Conservation (phyloP, 2,113 vertebrate genomes). For the Aptenodytes forsteri region DNA sequence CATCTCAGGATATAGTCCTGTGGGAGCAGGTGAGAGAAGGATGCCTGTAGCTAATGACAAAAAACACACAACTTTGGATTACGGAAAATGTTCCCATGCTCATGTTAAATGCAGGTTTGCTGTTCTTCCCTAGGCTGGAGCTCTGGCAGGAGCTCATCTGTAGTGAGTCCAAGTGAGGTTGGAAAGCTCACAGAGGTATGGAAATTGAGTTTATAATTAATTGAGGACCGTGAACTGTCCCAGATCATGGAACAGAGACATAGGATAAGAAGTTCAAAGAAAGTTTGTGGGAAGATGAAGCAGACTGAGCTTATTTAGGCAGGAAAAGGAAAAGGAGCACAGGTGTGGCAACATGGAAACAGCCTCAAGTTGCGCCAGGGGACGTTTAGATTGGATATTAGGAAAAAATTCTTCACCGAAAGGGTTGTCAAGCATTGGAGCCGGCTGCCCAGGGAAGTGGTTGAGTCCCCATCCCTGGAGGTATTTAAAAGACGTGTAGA, state of each 20-base stretch:
- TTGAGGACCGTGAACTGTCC: not conserved
- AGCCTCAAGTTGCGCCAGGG: too few relatives aligned
- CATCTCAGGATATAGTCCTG: not conserved
- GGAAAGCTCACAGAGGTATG: not conserved
- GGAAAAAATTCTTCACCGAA: too few relatives aligned
- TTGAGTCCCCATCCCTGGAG: too few relatives aligned
- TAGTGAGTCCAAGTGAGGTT: not conserved
- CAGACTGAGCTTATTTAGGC: not conserved
- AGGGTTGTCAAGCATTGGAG: too few relatives aligned
- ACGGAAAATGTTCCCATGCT: not conserved
- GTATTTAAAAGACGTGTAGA: too few relatives aligned
- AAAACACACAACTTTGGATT: not conserved
- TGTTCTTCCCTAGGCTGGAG: not conserved
- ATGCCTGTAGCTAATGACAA: not conserved
- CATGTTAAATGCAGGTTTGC: not conserved
- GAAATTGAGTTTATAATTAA: not conserved
- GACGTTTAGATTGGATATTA: too few relatives aligned
- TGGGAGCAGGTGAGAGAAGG: not conserved
- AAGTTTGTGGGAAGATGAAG: not conserved
- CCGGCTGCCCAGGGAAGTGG: too few relatives aligned
- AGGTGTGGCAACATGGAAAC: not conserved
- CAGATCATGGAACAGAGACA: not conserved
- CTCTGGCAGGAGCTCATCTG: not conserved
- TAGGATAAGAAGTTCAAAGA: not conserved
- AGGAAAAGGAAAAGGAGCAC: not conserved